These are phyloP conservation scores for Dendrocopos noguchii DNA, from an alignment of 2,113 vertebrate genomes.

Conservation along the genomic window DNA sequence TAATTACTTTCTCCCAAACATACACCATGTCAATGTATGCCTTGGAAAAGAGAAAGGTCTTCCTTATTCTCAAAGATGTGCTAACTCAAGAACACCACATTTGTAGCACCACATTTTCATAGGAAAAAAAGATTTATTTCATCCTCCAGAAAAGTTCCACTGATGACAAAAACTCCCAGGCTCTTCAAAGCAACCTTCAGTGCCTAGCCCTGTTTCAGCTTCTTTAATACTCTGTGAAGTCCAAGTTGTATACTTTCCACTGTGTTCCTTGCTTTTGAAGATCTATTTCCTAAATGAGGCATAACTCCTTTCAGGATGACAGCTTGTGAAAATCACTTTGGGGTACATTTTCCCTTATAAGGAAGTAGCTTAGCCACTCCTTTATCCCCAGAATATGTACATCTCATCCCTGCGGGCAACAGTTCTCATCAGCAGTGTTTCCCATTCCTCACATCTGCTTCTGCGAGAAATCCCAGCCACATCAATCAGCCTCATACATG, in stretches of 20 bases:
- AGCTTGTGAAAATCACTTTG: constrained; percentile 56
- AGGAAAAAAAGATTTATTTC: constrained; percentile 1
- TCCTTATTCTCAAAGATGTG: not conserved
- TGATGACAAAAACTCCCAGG: not conserved
- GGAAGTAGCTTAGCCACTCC: constrained; percentile 47
- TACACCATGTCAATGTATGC: not conserved
- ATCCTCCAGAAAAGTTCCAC: not conserved
- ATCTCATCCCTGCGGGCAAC: constrained; percentile 42
- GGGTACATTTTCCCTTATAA: constrained; percentile 54
- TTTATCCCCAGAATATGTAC: constrained; percentile 36
- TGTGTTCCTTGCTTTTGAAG: not conserved
- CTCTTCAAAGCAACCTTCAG: constrained; percentile 9
- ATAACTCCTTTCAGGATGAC: constrained; percentile 44
- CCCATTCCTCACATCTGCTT: constrained; percentile 42
- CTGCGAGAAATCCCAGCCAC: constrained; percentile 43
- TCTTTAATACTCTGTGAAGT: not conserved
- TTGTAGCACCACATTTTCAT: not conserved
- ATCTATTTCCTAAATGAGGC: constrained; percentile 51
- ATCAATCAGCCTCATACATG: constrained; percentile 29
- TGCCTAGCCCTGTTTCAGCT: not conserved
- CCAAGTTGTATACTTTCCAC: not conserved
- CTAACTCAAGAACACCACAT: not conserved
- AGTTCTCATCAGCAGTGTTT: constrained; percentile 49
- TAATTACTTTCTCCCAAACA: not conserved
- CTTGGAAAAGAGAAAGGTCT: not conserved